phyloP scores from a whole-genome alignment of 1,140 invertebrate species.

The Daktulosphaira vitifoliae region DNA sequence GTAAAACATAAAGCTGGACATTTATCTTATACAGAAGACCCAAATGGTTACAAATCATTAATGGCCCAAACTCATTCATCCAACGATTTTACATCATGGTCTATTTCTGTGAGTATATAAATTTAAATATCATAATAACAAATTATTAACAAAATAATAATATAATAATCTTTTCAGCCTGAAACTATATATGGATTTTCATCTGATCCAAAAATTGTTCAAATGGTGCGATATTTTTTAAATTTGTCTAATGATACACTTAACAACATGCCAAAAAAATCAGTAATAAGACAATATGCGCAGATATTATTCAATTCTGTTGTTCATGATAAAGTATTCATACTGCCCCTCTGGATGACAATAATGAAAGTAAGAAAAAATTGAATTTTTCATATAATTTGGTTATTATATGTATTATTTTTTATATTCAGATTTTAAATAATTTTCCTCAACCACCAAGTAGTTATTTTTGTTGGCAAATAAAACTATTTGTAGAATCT shows the following conservation, averaged over 20 bases:
- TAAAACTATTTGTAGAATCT: slow-evolving; percentile 35
- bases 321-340: slow-evolving; percentile 71
- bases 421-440: slow-evolving; percentile 2
- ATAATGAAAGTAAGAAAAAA: slow-evolving; percentile 55
- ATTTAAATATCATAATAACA: too few species aligned
- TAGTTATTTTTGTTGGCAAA: slow-evolving; percentile 20
- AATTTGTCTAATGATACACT: slow-evolving; percentile 35
- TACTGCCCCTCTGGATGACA: slow-evolving; percentile 63
- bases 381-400: neutral
- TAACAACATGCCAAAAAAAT: slow-evolving; percentile 42
- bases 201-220: slow-evolving; percentile 48
- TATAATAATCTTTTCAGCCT: slow-evolving; percentile 40
- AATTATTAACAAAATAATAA: neutral
- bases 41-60: slow-evolving; percentile 73
- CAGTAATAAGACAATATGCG: slow-evolving; percentile 58
- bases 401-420: neutral
- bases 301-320: slow-evolving; percentile 77
- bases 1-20: slow-evolving; percentile 85
- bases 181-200: slow-evolving; percentile 49
- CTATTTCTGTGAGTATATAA: slow-evolving; percentile 41
- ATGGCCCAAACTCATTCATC: slow-evolving; percentile 73
- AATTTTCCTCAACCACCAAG: slow-evolving; percentile 29
- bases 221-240: slow-evolving; percentile 55
- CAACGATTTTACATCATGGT: slow-evolving; percentile 63
- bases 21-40: slow-evolving; percentile 78